These are phyloP conservation scores for Ispidina picta DNA, from an alignment of 2,797 vertebrate species.

Conservation along the genomic window DNA sequence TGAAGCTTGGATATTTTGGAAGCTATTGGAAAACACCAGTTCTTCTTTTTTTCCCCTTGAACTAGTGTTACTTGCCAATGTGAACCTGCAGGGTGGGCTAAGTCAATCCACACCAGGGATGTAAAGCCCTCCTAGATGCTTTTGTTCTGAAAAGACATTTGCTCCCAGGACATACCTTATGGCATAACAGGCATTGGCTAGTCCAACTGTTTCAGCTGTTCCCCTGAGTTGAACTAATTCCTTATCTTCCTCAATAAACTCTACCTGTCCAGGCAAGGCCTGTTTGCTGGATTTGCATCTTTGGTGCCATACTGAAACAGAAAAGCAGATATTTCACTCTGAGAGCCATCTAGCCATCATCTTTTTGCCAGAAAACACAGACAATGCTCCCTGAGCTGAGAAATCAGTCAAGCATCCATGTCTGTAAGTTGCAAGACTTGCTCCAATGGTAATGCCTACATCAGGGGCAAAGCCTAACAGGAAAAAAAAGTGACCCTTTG, in stretches of 20 bases:
- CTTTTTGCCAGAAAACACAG: neutral
- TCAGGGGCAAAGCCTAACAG: neutral
- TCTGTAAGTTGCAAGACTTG: neutral
- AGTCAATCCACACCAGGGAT: neutral
- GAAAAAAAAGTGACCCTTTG: neutral
- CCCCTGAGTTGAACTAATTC: constrained; percentile 70
- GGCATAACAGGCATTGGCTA: constrained; percentile 75
- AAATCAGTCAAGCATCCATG: neutral
- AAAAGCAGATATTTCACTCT: neutral
- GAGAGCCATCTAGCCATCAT: neutral
- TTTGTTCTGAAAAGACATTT: neutral
- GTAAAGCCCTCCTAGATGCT: neutral
- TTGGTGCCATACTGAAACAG: constrained; percentile 63
- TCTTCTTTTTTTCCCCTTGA: neutral
- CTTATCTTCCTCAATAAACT: constrained; percentile 59
- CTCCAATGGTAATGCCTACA: neutral
- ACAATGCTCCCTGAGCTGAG: neutral
- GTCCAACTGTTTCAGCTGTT: constrained; percentile 55
- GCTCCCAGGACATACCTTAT: constrained; percentile 55
- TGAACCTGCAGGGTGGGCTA: neutral
- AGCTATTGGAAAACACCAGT: neutral
- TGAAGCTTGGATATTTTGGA: neutral
- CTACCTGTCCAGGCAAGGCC: constrained; percentile 12
- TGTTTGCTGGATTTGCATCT: constrained; percentile 35
- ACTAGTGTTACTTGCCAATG: neutral